Base-by-base conservation (phyloP, 2,797 vertebrate genomes). In the Tadarida brasiliensis region DNA sequence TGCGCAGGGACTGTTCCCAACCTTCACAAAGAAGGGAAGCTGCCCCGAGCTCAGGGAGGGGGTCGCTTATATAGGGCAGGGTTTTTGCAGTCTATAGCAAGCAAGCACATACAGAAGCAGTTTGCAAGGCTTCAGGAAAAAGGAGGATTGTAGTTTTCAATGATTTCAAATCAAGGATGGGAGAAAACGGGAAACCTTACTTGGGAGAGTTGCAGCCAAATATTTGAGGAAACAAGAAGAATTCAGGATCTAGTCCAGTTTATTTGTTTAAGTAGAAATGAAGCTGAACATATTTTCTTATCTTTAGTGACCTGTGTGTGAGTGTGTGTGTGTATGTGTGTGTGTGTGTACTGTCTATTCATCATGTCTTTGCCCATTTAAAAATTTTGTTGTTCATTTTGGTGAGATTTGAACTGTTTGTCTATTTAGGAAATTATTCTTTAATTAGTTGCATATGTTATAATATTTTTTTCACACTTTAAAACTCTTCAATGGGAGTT, bases 261-360 rank as follows among this genome's bases (percentile, higher is more conserved):
- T 80, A 51, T 87, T 68, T 90, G 83, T 84, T 92, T 82, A 87
- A 61, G 71, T 85, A 35, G 30, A 73, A 82, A n/a, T 49, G 68
- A 91, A 59, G 6, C 30, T 51, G 9, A 82, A 74, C 15, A 30
- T 68, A 44, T 70, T 92, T 92, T 90, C 11, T 3, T 44, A 67
- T 54, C 24, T 82, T 85, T 82, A 82, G 11, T 51, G 35, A 67
- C 65, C 1, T 4, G 28, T 67, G 39, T 51, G 2, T 95, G 54
- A 77, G 11, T 76, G 12, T 51, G 11, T 92, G 19, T 49, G 4
- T 95, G 65, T 92, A 7, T 76, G 11, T 63, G 44, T 83, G 16
- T 74, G 7, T 88, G 11, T 94, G 9, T 44, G 8, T 61, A 2
- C 1, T 56, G 33, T 12, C 70, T 84, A 35, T 17, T 85, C 28